A percentile compares a stretch with the other conserved stretches of the same genome.
These are phyloP conservation scores for Capitulum mitella DNA, from an alignment of 2,888 invertebrate genomes.

Conservation along the genomic window DNA sequence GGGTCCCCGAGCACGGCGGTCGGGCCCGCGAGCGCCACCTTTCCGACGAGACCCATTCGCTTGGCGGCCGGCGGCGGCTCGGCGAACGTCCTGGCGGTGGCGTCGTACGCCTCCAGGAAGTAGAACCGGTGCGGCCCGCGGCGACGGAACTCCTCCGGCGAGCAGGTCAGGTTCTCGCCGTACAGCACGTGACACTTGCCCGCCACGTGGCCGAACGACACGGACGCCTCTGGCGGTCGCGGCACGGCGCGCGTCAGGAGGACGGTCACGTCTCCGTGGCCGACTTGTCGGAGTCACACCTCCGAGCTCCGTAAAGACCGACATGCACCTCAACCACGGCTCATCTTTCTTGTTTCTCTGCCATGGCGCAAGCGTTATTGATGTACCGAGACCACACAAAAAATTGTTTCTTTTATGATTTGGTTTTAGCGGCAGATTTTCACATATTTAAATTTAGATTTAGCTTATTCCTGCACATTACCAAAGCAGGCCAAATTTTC, in stretches of 20 bases:
- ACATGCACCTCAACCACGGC: no score
- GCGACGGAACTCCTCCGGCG: slow-evolving; percentile 54
- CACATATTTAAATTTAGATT: no score
- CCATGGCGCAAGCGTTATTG: no score
- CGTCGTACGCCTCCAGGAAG: slow-evolving; percentile 61
- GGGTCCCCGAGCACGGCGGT: no score
- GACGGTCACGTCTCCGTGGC: slow-evolving; percentile 16
- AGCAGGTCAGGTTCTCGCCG: slow-evolving; percentile 53
- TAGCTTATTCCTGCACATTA: no score
- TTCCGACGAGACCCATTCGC: slow-evolving; percentile 54
- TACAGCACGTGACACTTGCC: slow-evolving; percentile 64
- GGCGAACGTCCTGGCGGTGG: slow-evolving; percentile 49
- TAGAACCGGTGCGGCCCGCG: slow-evolving; percentile 64
- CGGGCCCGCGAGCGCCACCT: no score
- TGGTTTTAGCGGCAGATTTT: no score
- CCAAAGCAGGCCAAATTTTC: no score
- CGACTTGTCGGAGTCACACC: slow-evolving; percentile 30
- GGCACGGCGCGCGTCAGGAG: no score
- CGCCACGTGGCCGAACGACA: slow-evolving; percentile 54
- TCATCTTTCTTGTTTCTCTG: no score
- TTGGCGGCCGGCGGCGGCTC: slow-evolving; percentile 57
- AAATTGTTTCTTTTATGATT: no score
- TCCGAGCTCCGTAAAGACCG: slow-evolving; percentile 25
- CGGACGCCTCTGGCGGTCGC: slow-evolving; percentile 50
- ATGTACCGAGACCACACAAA: no score